Percentiles rank a stretch among this genome's conserved stretches.
phyloP scores from a whole-genome alignment of 2,888 invertebrate genomes.

The Nysson spinosus region DNA sequence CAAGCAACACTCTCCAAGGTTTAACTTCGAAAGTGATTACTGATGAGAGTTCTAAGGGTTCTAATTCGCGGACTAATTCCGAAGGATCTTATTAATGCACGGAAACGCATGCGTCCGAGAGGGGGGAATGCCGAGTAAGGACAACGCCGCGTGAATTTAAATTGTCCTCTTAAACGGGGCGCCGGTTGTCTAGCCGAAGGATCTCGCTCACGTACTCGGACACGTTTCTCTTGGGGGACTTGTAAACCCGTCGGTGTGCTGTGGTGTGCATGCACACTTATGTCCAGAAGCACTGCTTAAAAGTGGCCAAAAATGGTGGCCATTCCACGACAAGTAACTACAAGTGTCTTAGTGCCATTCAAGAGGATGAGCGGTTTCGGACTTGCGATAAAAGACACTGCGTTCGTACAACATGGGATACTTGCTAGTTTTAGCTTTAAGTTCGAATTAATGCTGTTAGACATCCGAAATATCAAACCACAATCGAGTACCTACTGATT shows the following conservation, averaged over 20 bases:
- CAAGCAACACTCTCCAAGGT: too few relatives aligned
- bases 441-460: too few relatives aligned
- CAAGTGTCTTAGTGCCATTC: conserved; percentile 40
- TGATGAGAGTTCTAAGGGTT: too few relatives aligned
- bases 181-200: conserved; percentile 73
- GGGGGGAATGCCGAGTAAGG: conserved; percentile 58
- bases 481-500: too few relatives aligned
- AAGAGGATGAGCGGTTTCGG: conserved; percentile 19
- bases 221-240: conserved; percentile 62
- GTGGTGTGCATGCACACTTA: conserved; percentile 49
- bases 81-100: conserved; percentile 67
- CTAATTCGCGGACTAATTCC: conserved; percentile 64
- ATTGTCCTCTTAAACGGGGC: conserved; percentile 73
- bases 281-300: conserved; percentile 32
- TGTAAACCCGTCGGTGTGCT: conserved; percentile 58
- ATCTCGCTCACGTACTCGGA: conserved; percentile 74
- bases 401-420: conserved; percentile 27
- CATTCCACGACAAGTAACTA: conserved; percentile 20
- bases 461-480: too few relatives aligned
- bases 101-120: conserved; percentile 57
- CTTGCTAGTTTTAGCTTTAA: too few relatives aligned
- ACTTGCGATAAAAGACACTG: conserved; percentile 44
- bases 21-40: too few relatives aligned
- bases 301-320: conserved; percentile 36
- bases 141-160: conserved; percentile 73